Evolutionary conservation across 2,797 vertebrate species (phyloP), one percentile per base, ranked within the genome.

Genomic region (Sebastes wilsoni): DNA sequence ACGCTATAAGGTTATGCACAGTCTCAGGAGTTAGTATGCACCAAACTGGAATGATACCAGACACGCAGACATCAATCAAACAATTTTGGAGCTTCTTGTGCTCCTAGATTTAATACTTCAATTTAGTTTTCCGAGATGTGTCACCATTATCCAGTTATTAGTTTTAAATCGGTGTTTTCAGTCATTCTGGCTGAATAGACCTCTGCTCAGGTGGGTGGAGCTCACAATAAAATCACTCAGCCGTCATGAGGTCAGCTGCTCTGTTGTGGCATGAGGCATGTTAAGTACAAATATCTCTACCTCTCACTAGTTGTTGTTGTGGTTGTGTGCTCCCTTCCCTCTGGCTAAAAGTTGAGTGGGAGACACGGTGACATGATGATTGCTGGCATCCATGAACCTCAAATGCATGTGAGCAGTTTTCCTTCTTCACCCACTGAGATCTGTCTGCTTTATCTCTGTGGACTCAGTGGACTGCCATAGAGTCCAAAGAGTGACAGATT

Each of bases 311-410:
- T 65, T 65, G 66, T 61, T 54, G 55, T 28, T 75, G 66, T 68
- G 58, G 66, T 58, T 61, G 34, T 72, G 42, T 25, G 34, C 38
- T 82, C 30, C 22, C 66, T 67, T 79, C 83, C 79, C 67, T 88
- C 77, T 11, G 83, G 87, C 85, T 82, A 70, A 74, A 77, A 67
- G 79, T 75, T 66, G 76, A 76, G 66, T 68, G 56, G 66, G 80
- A 76, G 79, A 86, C 78, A 77, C 59, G 3, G 73, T 88, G 85
- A 90, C 84, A 75, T 81, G 84, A 90, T 84, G 90, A 90, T 88
- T 68, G 84, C 75, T 90, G 89, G 85, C 90, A 79, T 88, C 72
- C 73, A 25, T 76, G 79, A 80, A 60, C 54, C 84, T 77, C 49
- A 66, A 81, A 83, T 62, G 82, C 77, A 80, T 87, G 66, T 36